Base-by-base conservation (phyloP, 2,888 invertebrate species). In the Erebia epiphron region DNA sequence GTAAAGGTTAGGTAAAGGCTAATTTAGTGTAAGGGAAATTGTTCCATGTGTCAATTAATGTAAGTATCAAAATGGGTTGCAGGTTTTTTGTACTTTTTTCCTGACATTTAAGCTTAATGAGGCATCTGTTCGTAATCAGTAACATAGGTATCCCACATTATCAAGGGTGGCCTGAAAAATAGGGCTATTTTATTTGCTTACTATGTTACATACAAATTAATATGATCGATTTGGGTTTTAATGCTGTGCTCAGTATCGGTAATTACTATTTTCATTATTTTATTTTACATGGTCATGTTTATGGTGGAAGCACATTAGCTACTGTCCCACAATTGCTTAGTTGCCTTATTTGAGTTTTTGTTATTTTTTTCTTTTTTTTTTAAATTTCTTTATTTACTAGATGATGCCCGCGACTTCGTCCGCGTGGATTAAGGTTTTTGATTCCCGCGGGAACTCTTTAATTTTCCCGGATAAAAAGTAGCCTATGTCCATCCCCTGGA, bases 61-160 rank as follows among this genome's bases (percentile, higher is more conserved):
- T 67, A 71, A 64, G 67, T 9, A 26, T 16, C 18, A 71, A 41
- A 60, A 54, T 71, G 50, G 54, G 64, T 56, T 71, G 60, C 14
- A 21, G 49, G 13, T 1, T 43, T 61, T 61, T 43, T n/a, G 62
- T 35, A 26, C 52, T 65, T 64, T 46, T 67, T 49, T 10, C 21
- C n/a, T 67, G 67, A 58, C 67, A 67, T 67, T 67, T 67, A 58
- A 46, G 16, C n/a, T 64, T 67, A 67, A 67, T 46, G 67, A 58
- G 58, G 26, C 67, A 67, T 67, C 58, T 67, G 67, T 67, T 58
- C 49, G 35, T 67, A 67, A 67, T 67, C 67, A 64, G 52, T 52
- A 52, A 58, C 67, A 49, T 26, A 57, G 56, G 56, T 57, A 67
- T 67, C 67, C 67, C 58, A 26, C 26, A 57, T 67, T 67, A 58